These are phyloP conservation scores for Leuciscus idus DNA, from an alignment of 2,113 vertebrate species.

Conservation along the genomic window DNA sequence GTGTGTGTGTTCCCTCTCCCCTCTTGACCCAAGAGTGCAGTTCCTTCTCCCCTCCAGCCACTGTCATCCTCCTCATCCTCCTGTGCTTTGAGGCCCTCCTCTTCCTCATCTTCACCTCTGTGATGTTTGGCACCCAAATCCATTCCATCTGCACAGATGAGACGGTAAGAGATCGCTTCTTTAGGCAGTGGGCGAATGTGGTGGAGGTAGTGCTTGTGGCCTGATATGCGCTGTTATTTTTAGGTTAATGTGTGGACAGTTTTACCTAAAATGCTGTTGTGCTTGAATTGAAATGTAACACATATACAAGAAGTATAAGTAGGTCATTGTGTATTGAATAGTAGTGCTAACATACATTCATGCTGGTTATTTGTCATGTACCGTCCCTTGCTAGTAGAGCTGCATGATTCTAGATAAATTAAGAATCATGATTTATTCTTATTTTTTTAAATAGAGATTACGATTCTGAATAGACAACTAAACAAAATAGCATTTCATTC, in stretches of 20 bases:
- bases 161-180: constrained; percentile 83
- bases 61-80: constrained; percentile 97
- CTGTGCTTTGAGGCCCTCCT: constrained; percentile 97
- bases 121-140: constrained; percentile 99
- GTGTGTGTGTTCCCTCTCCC: constrained; percentile 53
- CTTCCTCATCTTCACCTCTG: constrained; percentile 98
- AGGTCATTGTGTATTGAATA: constrained; percentile 8
- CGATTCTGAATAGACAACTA: no score
- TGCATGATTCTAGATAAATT: no score
- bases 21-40: constrained; percentile 89
- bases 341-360: neutral
- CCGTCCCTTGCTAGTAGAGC: neutral
- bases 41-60: constrained; percentile 94
- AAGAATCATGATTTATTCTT: no score
- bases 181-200: constrained; percentile 13
- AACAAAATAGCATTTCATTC: no score
- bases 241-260: neutral
- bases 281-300: neutral
- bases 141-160: constrained; percentile 99
- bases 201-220: neutral
- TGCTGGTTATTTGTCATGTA: neutral
- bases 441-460: no score
- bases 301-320: neutral
- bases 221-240: neutral
- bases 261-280: neutral